These are phyloP conservation scores for Physocephala rufipes DNA, from an alignment of 2,888 invertebrate genomes.

Conservation along the genomic window DNA sequence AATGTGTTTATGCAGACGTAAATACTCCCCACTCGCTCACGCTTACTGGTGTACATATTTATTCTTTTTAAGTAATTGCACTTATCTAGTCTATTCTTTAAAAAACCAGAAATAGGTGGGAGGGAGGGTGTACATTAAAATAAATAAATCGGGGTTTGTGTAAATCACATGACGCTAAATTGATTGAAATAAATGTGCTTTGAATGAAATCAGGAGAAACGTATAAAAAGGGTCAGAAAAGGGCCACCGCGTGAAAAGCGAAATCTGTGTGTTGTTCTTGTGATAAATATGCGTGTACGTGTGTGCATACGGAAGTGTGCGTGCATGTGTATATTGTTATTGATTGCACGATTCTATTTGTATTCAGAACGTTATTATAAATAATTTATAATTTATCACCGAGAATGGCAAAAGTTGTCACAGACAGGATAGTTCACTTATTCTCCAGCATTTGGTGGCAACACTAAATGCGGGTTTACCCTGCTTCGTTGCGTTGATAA, in stretches of 20 bases:
- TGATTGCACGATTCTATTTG: too few species aligned
- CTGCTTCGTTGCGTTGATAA: too few species aligned
- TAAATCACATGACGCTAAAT: slow-evolving; percentile 20
- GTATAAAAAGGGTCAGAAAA: too few species aligned
- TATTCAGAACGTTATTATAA: neutral
- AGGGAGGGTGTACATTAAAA: too few species aligned
- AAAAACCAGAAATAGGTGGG: too few species aligned
- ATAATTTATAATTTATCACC: slow-evolving; percentile 2
- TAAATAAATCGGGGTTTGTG: neutral
- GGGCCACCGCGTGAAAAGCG: too few species aligned
- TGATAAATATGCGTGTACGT: neutral
- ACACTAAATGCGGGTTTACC: too few species aligned
- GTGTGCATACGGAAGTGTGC: neutral
- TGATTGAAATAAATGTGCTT: slow-evolving; percentile 36
- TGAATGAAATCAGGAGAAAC: slow-evolving; percentile 25
- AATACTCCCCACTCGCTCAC: neutral
- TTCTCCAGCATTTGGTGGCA: too few species aligned
- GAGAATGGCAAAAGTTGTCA: neutral
- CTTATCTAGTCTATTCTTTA: neutral
- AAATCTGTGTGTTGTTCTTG: too few species aligned
- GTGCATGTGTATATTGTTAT: slow-evolving; percentile 10
- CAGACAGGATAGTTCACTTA: neutral
- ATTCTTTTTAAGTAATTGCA: neutral
- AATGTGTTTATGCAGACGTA: neutral
- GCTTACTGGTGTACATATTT: neutral